Conservation (phyloP, 1,140 invertebrate species). For the Drepana arcuata region DNA sequence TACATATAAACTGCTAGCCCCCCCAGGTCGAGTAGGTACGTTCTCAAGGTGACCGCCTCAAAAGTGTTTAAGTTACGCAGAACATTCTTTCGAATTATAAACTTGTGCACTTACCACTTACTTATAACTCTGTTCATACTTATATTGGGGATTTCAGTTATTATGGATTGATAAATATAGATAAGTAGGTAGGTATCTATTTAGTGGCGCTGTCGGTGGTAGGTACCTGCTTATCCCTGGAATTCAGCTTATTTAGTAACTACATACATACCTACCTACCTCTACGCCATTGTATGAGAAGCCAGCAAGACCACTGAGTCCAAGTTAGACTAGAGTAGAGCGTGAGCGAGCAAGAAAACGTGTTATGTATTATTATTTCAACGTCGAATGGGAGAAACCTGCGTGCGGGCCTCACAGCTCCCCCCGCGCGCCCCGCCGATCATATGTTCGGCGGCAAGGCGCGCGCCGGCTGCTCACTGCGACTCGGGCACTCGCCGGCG, state of each 20-base stretch:
- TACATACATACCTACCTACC: constrained; percentile 16
- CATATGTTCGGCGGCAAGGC: constrained; percentile 59
- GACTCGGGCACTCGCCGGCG: constrained; percentile 56
- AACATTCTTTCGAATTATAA: too few relatives aligned
- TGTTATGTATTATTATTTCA: constrained; percentile 64
- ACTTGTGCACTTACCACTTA: too few relatives aligned
- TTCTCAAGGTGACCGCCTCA: too few relatives aligned
- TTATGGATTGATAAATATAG: too few relatives aligned
- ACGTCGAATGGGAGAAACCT: constrained; percentile 67
- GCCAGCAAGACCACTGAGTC: constrained; percentile 16
- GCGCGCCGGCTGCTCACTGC: constrained; percentile 43
- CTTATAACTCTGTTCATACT: too few relatives aligned
- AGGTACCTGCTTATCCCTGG: constrained; percentile 24
- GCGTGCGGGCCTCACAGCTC: constrained; percentile 65
- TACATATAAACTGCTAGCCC: too few relatives aligned
- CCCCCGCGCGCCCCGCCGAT: constrained; percentile 41
- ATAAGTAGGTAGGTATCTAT: too few relatives aligned
- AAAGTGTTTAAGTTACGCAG: too few relatives aligned
- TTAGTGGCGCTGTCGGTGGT: too few relatives aligned
- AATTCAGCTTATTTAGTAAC: constrained; percentile 57
- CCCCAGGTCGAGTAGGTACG: too few relatives aligned
- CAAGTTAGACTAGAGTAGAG: constrained; percentile 25
- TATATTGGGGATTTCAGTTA: too few relatives aligned
- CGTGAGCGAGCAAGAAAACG: constrained; percentile 50
- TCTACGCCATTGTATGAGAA: constrained; percentile 45